These are phyloP conservation scores for Meloidogyne exigua DNA, from an alignment of 1,140 invertebrate genomes.

Conservation along the genomic window DNA sequence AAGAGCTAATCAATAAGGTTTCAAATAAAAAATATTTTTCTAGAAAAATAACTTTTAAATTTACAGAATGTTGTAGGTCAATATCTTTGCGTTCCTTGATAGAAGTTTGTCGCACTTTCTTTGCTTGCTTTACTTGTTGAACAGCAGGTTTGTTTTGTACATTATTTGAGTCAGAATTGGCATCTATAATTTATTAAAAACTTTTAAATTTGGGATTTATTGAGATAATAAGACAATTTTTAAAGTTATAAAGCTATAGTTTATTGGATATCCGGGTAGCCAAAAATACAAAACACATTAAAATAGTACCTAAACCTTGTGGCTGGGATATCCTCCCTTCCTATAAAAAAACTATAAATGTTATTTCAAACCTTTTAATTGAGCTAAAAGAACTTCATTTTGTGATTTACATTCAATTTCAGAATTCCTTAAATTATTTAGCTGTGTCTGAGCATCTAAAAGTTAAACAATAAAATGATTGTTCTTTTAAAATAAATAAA, in stretches of 20 bases:
- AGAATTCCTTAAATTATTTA: conserved; percentile 14
- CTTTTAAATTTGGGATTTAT: no score
- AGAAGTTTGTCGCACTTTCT: background rate
- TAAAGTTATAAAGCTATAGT: no score
- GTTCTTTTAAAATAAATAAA: background rate
- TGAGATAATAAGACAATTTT: no score
- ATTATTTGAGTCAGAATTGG: background rate
- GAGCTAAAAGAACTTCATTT: background rate
- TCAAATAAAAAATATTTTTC: no score
- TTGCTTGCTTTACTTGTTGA: background rate
- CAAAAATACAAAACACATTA: no score
- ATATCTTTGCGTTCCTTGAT: background rate
- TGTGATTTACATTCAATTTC: conserved; percentile 22
- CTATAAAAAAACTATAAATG: background rate
- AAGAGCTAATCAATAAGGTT: no score
- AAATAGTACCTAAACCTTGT: no score
- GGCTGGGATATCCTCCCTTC: background rate
- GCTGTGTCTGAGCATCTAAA: conserved; percentile 12
- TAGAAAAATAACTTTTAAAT: no score
- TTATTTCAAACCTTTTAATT: background rate
- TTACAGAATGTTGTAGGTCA: background rate
- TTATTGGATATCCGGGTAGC: no score
- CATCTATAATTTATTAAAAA: background rate
- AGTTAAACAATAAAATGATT: background rate
- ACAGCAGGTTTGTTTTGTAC: background rate